phyloP scores from a whole-genome alignment of 1,140 invertebrate species.

The Aphelenchoides fujianensis region DNA sequence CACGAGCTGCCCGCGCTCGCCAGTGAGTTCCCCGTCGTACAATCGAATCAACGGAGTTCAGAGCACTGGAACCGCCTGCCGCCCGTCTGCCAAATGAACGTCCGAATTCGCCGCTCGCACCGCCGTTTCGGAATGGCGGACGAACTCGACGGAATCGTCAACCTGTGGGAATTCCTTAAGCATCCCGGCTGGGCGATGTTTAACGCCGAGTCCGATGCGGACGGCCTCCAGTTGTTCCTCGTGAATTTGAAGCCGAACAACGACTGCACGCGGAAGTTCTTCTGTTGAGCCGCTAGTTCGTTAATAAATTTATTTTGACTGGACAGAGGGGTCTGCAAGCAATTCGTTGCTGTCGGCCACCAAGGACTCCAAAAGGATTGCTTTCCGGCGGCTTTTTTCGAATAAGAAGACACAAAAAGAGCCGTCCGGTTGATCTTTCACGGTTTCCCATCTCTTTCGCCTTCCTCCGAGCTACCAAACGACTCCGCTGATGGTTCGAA shows the following conservation, averaged over 20 bases:
- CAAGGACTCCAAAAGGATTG: too few relatives aligned
- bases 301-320: too few relatives aligned
- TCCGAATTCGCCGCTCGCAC: not conserved
- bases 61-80: not conserved
- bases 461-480: too few relatives aligned
- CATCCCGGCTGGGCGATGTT: not conserved
- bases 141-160: not conserved
- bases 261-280: not conserved
- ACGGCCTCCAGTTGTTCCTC: not conserved
- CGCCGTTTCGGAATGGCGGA: not conserved
- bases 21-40: not conserved
- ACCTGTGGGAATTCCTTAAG: not conserved
- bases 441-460: too few relatives aligned
- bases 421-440: too few relatives aligned
- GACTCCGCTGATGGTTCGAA: too few relatives aligned
- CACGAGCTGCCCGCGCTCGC: not conserved
- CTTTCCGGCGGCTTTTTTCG: too few relatives aligned
- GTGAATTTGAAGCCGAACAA: not conserved
- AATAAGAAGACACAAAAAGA: too few relatives aligned
- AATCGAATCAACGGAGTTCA: not conserved
- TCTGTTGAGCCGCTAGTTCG: too few relatives aligned
- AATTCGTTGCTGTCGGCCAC: too few relatives aligned
- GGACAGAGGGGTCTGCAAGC: too few relatives aligned
- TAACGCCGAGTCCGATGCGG: not conserved
- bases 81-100: not conserved